Evolutionary conservation across 2,797 vertebrate species (phyloP), one percentile per base, ranked within the genome.

Genomic region (Lepilemur septentrionalis): DNA sequence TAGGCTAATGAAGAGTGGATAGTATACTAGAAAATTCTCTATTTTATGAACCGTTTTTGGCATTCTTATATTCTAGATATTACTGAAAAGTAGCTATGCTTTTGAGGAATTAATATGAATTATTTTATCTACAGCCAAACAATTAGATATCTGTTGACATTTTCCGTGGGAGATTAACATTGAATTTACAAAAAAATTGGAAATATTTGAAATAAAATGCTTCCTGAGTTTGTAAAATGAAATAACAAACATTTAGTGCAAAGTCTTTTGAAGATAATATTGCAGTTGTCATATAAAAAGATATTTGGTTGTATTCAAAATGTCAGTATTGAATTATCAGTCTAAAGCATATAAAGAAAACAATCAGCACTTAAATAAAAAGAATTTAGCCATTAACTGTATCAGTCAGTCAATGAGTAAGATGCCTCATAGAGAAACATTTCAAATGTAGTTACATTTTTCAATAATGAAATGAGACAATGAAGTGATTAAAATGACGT

Each of bases 61-160:
- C 94, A 97, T 98, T 97, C 88, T 96, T 97, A 98, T 98, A 98
- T 98, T 97, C 98, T 98, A 97, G 97, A 97, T 98, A 97, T 97
- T 97, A 98, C 97, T 98, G 96, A 98, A 97, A 97, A 98, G 96
- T 97, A 96, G 95, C 94, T 98, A 91, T 96, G 97, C 97, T 97
- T 98, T 97, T 97, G 96, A 97, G 98, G 88, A 97, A 98, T 98
- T 98, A 98, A 98, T 98, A 98, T 98, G 98, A 98, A 98, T 98
- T 98, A 98, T 98, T 98, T 94, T 98, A 98, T 98, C 94, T 98
- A 97, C 94, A 97, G 97, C 89, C 95, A 98, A 98, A 97, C 96
- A 98, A 98, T 98, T 98, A 98, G 98, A 98, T 98, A 98, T 97
- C 96, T 97, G 95, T 98, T 98, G 98, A 98, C 97, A 98, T 98